Percentiles rank a stretch among this genome's conserved stretches.
Evolutionary conservation across 2,113 vertebrate genomes (phyloP).

Genomic region (Ictalurus furcatus): DNA sequence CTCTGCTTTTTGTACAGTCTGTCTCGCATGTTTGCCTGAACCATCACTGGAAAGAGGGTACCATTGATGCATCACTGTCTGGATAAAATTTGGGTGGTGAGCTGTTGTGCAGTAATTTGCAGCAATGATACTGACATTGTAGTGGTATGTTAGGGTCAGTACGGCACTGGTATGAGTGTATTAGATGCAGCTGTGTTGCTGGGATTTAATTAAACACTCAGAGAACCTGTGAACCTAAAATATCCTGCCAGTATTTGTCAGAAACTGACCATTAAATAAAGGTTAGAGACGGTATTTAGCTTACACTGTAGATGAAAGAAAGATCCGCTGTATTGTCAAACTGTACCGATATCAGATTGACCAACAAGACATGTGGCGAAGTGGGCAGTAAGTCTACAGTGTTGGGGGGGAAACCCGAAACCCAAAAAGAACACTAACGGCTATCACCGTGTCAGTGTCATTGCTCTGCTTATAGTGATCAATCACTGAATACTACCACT

Average conservation of each 20-base stretch:
- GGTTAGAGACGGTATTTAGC: too few relatives aligned
- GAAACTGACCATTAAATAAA: neutral
- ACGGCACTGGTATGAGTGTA: neutral
- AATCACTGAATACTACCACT: neutral
- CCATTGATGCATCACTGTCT: neutral
- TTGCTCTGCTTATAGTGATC: neutral
- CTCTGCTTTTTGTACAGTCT: slow-evolving; percentile 1
- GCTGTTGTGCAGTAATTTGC: neutral
- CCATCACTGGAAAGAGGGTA: neutral
- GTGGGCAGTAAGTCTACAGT: neutral
- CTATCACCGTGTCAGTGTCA: neutral
- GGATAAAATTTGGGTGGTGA: neutral
- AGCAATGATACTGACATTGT: neutral
- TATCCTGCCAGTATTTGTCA: neutral
- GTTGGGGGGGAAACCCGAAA: too few relatives aligned
- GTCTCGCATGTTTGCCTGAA: neutral
- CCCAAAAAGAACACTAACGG: neutral
- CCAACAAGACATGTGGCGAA: neutral
- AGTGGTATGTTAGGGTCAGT: neutral
- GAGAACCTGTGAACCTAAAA: neutral
- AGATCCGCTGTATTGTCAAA: neutral
- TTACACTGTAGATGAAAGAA: neutral
- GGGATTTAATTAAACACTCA: neutral
- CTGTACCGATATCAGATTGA: neutral
- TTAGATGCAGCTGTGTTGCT: neutral